A percentile compares a stretch with the other conserved stretches of the same genome.
Conservation (phyloP, 1,140 invertebrate species). For the Sinella curviseta region DNA sequence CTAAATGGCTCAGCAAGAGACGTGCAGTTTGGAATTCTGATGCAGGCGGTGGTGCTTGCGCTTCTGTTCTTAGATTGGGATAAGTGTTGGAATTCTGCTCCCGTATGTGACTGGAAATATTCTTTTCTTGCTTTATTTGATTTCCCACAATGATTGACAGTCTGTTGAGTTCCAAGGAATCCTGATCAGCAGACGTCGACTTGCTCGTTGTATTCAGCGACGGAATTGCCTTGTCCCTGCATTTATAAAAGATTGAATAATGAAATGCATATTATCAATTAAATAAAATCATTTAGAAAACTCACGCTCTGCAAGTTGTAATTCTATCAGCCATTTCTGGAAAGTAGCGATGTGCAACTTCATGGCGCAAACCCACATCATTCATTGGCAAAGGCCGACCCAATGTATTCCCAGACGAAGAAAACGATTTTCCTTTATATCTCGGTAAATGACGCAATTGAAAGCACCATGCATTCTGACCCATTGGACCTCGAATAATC, state of each 20-base stretch:
- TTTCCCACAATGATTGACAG: constrained; percentile 55
- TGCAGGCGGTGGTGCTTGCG: constrained; percentile 70
- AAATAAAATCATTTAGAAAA: constrained; percentile 45
- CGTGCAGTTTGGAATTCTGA: constrained; percentile 92
- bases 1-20: constrained; percentile 90
- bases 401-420: constrained; percentile 68
- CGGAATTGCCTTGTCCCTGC: constrained; percentile 80
- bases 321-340: constrained; percentile 80
- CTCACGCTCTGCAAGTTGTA: constrained; percentile 76
- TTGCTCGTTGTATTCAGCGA: constrained; percentile 70
- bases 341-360: constrained; percentile 65
- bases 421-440: constrained; percentile 60
- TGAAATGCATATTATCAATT: constrained; percentile 1
- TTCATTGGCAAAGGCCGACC: constrained; percentile 76
- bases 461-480: constrained; percentile 91
- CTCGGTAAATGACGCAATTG: constrained; percentile 79
- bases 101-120: constrained; percentile 38
- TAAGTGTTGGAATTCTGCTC: constrained; percentile 42
- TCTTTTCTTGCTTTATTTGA: constrained; percentile 47
- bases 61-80: constrained; percentile 63
- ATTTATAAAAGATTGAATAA: neutral
- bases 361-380: constrained; percentile 62
- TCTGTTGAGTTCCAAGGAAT: constrained; percentile 59
- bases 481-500: constrained; percentile 85
- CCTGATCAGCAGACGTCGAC: constrained; percentile 51